A percentile compares a stretch with the other conserved stretches of the same genome.
These are phyloP conservation scores for Zootoca vivipara DNA, from an alignment of 2,113 vertebrate species.

Conservation along the genomic window DNA sequence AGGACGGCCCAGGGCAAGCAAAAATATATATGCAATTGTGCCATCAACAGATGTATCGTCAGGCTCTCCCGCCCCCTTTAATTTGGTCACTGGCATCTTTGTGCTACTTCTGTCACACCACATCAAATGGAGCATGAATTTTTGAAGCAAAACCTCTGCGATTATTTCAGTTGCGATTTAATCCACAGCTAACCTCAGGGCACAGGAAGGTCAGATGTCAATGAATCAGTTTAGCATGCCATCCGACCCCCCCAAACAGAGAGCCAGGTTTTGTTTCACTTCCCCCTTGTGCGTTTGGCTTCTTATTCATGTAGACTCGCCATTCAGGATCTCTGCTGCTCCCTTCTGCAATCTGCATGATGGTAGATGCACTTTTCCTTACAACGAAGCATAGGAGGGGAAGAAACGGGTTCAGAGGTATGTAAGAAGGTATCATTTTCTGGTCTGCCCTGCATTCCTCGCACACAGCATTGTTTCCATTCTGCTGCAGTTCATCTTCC, in stretches of 20 bases:
- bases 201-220: conserved; percentile 81
- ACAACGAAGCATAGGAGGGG: not conserved
- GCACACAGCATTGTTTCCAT: too few relatives aligned
- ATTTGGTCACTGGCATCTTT: conserved; percentile 80
- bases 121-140: conserved; percentile 83
- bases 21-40: conserved; percentile 49
- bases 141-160: conserved; percentile 81
- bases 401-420: not conserved
- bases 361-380: too few relatives aligned
- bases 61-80: conserved; percentile 78
- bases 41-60: conserved; percentile 78
- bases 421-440: too few relatives aligned
- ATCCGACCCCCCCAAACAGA: conserved; percentile 54
- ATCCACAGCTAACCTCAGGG: conserved; percentile 81
- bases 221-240: conserved; percentile 81
- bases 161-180: conserved; percentile 83
- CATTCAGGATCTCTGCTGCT: not conserved
- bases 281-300: not conserved
- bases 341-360: not conserved
- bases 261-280: conserved; percentile 32
- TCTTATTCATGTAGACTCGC: not conserved
- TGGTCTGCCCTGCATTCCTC: too few relatives aligned
- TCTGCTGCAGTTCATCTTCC: too few relatives aligned
- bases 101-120: conserved; percentile 82
- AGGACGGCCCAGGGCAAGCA: conserved; percentile 64